Evolutionary conservation across 2,113 vertebrate species (phyloP), one percentile per base, ranked within the genome.

Genomic region (Phodopus roborovskii): DNA sequence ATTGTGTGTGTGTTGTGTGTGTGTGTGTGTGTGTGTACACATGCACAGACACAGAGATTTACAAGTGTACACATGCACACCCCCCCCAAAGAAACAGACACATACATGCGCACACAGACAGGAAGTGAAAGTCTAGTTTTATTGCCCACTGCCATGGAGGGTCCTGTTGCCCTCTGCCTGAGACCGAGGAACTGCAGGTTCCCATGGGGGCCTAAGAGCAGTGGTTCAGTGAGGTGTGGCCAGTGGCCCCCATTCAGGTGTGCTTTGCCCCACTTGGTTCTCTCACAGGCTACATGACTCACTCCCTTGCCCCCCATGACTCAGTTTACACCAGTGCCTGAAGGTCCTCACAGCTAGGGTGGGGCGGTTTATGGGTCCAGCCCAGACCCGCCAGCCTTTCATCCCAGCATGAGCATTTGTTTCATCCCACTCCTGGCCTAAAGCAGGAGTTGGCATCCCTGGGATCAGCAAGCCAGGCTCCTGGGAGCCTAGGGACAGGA

Each of bases 301-400:
- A 98, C 81, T 39, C 90, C 82, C 78, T 90, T 0, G 5, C 68
- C 97, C 97, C 96, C 97, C 94, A 92, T 98, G 97, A 98, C 96
- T 97, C 97, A 97, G 97, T 98, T 98, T 97, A 97, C 97, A 94
- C 71, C 0, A 7, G 86, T 95, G 92, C 95, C 97, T 66, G 22
- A 97, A 95, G 97, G 91, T 95, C 95, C 95, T 96, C 96, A 79
- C 97, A 95, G 83, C 16, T 36, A 24, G 97, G 97, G 97, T 97
- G 96, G 96, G 95, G 97, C n/a, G 0, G 2, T 93, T 97, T 97
- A 96, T 86, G 90, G 96, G 92, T 89, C 70, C 95, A 86, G 94
- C 83, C 95, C 71, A 88, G 88, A 68, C 90, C 96, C 13, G 20
- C 79, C 92, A 87, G 92, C 91, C 97, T 97, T 97, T 97, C 84